Conservation (phyloP, 2,888 invertebrate species). For the Trachelus tabidus region DNA sequence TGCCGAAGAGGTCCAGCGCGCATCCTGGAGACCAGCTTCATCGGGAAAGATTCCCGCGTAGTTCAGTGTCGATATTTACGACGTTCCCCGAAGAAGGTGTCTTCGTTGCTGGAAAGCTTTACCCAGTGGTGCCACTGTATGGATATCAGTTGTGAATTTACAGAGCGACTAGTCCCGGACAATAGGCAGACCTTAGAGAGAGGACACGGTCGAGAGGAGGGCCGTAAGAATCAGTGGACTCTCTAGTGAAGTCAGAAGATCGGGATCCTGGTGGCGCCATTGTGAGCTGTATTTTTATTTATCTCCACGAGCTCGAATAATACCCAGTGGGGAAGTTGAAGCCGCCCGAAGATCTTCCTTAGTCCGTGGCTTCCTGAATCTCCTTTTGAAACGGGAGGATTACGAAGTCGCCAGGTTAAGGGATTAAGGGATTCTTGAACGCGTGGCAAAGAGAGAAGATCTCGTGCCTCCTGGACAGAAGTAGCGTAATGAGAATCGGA, state of each 20-base stretch:
- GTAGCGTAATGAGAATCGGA: neutral
- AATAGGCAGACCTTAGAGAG: conserved; percentile 20
- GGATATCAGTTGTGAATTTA: conserved; percentile 29
- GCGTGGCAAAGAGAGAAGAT: neutral
- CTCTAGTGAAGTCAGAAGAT: neutral
- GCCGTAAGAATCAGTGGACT: neutral
- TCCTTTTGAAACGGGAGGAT: conserved; percentile 1
- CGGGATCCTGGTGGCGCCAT: conserved; percentile 6
- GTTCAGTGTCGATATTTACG: conserved; percentile 17
- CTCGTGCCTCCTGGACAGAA: neutral
- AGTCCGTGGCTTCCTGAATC: conserved; percentile 7
- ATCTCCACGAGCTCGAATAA: neutral
- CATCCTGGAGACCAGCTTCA: neutral
- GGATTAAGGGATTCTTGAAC: neutral
- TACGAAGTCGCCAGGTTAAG: neutral
- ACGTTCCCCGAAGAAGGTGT: conserved; percentile 19
- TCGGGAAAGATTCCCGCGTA: neutral
- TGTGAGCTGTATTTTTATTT: conserved; percentile 1
- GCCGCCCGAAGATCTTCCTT: conserved; percentile 4
- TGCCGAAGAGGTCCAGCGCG: neutral
- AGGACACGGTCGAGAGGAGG: neutral
- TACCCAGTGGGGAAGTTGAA: neutral
- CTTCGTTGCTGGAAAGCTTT: conserved; percentile 14
- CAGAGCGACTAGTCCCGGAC: conserved; percentile 23
- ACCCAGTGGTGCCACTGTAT: conserved; percentile 13